These are phyloP conservation scores for Eremophila alpestris DNA, from an alignment of 2,797 vertebrate species.

Conservation along the genomic window DNA sequence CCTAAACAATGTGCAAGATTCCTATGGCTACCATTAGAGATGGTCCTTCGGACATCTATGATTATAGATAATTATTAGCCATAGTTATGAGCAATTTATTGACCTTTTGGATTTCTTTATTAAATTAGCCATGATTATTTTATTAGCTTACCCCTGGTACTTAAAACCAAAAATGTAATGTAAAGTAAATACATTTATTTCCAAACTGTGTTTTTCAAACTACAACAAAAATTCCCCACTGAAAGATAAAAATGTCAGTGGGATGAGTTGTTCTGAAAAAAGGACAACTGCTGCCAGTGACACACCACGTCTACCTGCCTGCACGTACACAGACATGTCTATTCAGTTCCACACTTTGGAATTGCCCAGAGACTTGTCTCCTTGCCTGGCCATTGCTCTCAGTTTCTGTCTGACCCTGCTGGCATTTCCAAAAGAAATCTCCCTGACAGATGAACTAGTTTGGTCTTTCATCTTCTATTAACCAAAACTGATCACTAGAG, in stretches of 20 bases:
- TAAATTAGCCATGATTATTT: not conserved
- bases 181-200: not conserved
- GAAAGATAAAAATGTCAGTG: not conserved
- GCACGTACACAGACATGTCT: fast-evolving
- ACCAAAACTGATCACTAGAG: not conserved
- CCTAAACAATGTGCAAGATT: not conserved
- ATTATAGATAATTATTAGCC: not conserved
- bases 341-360: not conserved
- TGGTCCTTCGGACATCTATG: not conserved
- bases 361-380: not conserved
- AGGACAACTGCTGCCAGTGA: not conserved
- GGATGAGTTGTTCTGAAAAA: not conserved
- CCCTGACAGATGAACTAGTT: not conserved
- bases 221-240: not conserved
- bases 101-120: not conserved
- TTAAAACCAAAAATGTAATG: not conserved
- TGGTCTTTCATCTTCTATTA: not conserved
- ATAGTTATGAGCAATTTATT: not conserved
- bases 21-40: not conserved
- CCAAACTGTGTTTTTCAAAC: not conserved
- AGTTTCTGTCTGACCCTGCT: not conserved
- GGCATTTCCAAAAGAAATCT: not conserved
- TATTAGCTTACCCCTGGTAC: not conserved
- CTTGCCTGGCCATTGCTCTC: not conserved
- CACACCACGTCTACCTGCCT: not conserved